Evolutionary conservation across 30 jellyfish, hydroid and myxozoan genomes (phyloP).

Genomic region (Aurelia sp.): DNA sequence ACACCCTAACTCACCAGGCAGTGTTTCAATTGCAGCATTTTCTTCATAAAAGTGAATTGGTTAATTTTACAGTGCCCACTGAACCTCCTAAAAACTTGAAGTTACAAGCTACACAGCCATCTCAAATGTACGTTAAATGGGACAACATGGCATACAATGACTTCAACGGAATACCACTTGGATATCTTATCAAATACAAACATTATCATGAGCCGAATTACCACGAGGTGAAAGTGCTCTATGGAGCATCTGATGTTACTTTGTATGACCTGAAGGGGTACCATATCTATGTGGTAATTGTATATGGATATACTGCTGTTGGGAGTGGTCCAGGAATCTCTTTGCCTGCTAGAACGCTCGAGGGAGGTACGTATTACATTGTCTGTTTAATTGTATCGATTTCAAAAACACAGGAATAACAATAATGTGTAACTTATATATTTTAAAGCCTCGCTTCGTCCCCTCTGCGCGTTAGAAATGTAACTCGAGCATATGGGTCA

Average conservation of each 20-base stretch:
- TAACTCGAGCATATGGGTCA: no score
- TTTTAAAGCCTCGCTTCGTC: no score
- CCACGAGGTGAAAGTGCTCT: conserved; percentile 19
- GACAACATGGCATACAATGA: conserved; percentile 37
- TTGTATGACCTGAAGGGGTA: conserved; percentile 54
- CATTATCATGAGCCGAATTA: conserved; percentile 25
- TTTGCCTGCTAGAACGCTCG: conserved; percentile 47
- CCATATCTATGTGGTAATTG: conserved; percentile 34
- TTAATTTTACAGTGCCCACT: conserved; percentile 36
- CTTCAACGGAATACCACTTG: conserved; percentile 70
- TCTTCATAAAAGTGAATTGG: no score
- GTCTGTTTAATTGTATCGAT: no score
- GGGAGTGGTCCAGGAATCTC: conserved; percentile 74
- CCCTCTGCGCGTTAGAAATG: no score
- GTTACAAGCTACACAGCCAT: conserved; percentile 44
- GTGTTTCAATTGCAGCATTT: no score
- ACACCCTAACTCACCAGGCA: no score
- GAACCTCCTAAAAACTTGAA: conserved; percentile 19
- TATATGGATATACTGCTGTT: conserved; percentile 63
- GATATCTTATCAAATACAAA: conserved; percentile 67
- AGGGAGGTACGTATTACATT: conserved; percentile 57
- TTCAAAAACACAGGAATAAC: no score
- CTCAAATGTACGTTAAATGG: conserved; percentile 77
- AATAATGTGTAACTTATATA: no score
- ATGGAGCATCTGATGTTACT: conserved; percentile 22